These are phyloP conservation scores for Herpailurus yagouaroundi DNA, from an alignment of 2,113 vertebrate species.

Conservation along the genomic window DNA sequence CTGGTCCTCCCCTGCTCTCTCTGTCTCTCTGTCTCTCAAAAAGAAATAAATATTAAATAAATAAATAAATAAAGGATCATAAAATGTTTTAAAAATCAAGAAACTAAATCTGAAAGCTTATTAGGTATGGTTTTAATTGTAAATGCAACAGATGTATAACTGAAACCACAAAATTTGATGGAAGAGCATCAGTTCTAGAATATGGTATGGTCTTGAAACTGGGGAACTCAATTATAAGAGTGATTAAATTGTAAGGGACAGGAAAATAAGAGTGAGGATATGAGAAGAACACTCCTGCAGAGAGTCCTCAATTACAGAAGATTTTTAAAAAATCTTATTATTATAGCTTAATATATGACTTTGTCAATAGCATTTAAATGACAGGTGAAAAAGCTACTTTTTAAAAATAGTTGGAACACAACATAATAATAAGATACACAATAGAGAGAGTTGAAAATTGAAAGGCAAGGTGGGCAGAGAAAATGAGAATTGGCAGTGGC, in stretches of 20 bases:
- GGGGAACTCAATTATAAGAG: neutral
- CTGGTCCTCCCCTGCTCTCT: too few species aligned
- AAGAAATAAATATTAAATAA: too few species aligned
- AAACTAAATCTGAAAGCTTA: neutral
- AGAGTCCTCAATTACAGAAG: neutral
- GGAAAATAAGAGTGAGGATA: neutral
- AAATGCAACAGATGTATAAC: neutral
- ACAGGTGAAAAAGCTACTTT: neutral
- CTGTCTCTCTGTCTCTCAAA: too few species aligned
- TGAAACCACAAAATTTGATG: neutral
- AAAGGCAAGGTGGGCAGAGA: neutral
- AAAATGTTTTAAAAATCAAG: neutral
- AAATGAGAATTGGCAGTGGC: constrained; percentile 1
- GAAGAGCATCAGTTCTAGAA: neutral
- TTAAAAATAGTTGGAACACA: neutral
- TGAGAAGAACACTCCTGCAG: neutral
- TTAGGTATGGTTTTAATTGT: neutral
- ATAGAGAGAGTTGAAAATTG: neutral
- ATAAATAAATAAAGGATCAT: neutral
- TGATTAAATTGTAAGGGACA: neutral
- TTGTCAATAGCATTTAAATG: neutral
- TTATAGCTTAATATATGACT: neutral
- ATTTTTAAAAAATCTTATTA: neutral
- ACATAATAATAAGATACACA: neutral
- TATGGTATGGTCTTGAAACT: neutral